phyloP scores from a whole-genome alignment of 2,113 vertebrate species.

The Bos javanicus region DNA sequence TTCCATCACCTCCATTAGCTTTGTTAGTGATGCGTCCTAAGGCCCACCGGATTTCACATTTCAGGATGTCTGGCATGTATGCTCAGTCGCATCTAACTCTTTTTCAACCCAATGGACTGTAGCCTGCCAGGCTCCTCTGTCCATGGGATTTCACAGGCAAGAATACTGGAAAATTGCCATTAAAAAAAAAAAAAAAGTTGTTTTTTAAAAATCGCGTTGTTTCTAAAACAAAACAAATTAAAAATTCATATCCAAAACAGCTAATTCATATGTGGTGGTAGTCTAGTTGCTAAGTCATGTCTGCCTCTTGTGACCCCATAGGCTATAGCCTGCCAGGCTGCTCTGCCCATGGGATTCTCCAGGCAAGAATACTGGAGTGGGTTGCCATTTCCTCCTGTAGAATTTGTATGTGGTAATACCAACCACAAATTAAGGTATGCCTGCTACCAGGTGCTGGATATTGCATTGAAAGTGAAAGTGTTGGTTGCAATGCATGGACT shows the following conservation, averaged over 20 bases:
- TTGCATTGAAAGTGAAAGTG: neutral
- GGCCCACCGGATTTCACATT: no score
- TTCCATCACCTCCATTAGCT: no score
- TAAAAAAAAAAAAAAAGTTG: neutral
- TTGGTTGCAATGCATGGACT: neutral
- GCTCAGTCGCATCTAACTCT: no score
- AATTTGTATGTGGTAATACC: neutral
- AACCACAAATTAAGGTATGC: neutral
- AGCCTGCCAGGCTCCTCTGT: neutral
- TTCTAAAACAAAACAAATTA: neutral
- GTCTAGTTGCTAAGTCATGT: neutral
- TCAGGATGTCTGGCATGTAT: no score
- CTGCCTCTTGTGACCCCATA: rapidly evolving
- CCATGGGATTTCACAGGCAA: neutral
- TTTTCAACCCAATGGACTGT: no score
- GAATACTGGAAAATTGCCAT: neutral
- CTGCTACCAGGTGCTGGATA: neutral
- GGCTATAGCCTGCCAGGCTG: neutral
- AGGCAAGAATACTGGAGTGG: neutral
- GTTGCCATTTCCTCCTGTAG: neutral
- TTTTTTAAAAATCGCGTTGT: neutral
- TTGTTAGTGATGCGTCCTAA: no score
- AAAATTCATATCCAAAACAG: neutral
- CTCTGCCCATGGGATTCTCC: neutral
- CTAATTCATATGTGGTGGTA: neutral